These are phyloP conservation scores for Choristoneura rosaceana DNA, from an alignment of 2,888 invertebrate species.

Conservation along the genomic window DNA sequence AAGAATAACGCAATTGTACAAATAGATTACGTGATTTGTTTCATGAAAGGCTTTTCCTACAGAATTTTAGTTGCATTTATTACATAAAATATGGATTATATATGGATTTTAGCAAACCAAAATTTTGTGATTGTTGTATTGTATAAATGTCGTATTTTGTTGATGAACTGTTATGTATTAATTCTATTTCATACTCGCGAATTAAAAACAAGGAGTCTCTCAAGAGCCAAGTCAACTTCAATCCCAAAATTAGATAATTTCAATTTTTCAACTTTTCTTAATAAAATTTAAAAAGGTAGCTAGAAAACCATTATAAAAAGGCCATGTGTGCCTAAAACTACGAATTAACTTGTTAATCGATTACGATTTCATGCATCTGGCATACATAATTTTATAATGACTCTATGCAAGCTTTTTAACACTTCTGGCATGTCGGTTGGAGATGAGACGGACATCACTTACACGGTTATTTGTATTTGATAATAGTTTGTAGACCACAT, in stretches of 20 bases:
- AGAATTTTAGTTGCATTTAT: neutral
- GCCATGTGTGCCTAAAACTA: neutral
- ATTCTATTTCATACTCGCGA: neutral
- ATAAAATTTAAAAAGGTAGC: neutral
- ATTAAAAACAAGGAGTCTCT: neutral
- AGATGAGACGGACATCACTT: neutral
- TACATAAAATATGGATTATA: too few relatives aligned
- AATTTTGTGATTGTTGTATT: slow-evolving; percentile 72
- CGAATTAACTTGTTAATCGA: neutral
- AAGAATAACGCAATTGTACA: too few relatives aligned
- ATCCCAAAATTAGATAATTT: neutral
- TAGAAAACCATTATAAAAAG: neutral
- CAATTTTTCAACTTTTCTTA: neutral
- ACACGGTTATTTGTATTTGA: slow-evolving; percentile 13
- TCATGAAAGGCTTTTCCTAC: neutral
- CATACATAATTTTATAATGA: neutral
- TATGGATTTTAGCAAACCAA: slow-evolving; percentile 59
- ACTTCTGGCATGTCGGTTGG: neutral
- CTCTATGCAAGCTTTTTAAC: neutral
- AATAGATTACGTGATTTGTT: neutral
- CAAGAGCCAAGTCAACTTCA: neutral
- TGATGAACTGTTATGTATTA: neutral
- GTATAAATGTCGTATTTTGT: slow-evolving; percentile 52
- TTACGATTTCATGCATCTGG: neutral
- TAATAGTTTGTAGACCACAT: slow-evolving; percentile 3